Conservation (phyloP, 2,797 vertebrate species). For the Staurois parvus region DNA sequence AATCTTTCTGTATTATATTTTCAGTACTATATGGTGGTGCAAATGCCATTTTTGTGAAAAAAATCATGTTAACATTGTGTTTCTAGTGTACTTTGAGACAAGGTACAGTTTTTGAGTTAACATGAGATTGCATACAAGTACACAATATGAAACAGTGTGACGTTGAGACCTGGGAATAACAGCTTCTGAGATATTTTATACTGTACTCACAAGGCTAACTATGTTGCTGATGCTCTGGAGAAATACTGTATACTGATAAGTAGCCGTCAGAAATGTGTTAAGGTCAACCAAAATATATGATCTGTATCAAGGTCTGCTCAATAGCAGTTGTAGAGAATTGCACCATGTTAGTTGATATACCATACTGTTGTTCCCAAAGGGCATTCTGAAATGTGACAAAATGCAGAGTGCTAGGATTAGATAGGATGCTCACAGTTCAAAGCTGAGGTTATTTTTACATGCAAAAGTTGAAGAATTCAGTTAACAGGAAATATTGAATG, state of each 20-base stretch:
- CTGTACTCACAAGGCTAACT: not conserved
- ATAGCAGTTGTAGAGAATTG: too few species aligned
- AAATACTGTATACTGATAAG: not conserved
- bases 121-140: not conserved
- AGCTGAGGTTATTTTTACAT: not conserved
- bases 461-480: not conserved
- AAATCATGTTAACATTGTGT: not conserved
- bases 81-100: too few species aligned
- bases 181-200: not conserved
- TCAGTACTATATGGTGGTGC: too few species aligned
- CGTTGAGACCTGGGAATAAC: not conserved
- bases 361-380: too few species aligned
- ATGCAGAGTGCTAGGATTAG: not conserved
- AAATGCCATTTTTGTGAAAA: too few species aligned
- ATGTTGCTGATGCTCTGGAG: not conserved
- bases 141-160: not conserved
- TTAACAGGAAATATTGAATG: too few species aligned
- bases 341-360: too few species aligned
- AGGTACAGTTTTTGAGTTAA: not conserved
- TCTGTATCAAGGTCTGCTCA: too few species aligned
- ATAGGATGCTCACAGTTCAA: not conserved
- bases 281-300: too few species aligned
- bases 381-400: too few species aligned
- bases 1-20: too few species aligned
- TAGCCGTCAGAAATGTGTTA: not conserved